Evolutionary conservation across 2,888 invertebrate genomes (phyloP), one percentile per base, ranked within the genome.

Genomic region (Thereva unica): DNA sequence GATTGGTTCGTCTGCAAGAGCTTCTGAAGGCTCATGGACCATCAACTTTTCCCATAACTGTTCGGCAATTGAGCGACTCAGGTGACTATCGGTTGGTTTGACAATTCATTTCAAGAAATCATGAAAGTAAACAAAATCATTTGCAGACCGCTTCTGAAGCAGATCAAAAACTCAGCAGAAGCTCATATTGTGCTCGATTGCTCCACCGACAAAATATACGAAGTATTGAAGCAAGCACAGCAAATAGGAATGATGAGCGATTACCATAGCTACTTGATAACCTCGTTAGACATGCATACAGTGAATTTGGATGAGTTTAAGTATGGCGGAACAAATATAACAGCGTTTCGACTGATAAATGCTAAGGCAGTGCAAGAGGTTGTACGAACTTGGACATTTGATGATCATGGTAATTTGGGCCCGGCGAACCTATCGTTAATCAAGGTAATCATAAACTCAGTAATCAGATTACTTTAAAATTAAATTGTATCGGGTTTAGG

Each of bases 241-340:
- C 95, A 95, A 83, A 92, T 97, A 72, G 96, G 96, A 71, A 93
- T 97, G 93, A 95, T 97, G 92, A 95, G 94, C 71, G 93, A 94
- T 78, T 92, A 95, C 78, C 95, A 95, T 81, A 94, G 94, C 81
- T 97, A 94, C 78, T 86, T 97, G 74, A 91, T 96, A 72, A 95
- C 95, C 1, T 93, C 95, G 3, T 81, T 97, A 84, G 96, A 96
- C 80, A 84, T 97, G 70, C 93, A 95, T 76, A 93, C 92, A 65
- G 89, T 97, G 42, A 92, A 96, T 82, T 83, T 97, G 75, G 93
- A 94, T 76, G 93, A 95, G 80, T 97, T 97, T 80, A 92, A 92
- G 78, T 93, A 95, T 79, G 93, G 95, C 6, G 96, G 96, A 41
- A 95, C 96, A 37, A 97, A 97, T 81, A 94, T 97, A 72, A 96